Conservation (phyloP, 2,113 vertebrate genomes). For the Plestiodon gilberti region DNA sequence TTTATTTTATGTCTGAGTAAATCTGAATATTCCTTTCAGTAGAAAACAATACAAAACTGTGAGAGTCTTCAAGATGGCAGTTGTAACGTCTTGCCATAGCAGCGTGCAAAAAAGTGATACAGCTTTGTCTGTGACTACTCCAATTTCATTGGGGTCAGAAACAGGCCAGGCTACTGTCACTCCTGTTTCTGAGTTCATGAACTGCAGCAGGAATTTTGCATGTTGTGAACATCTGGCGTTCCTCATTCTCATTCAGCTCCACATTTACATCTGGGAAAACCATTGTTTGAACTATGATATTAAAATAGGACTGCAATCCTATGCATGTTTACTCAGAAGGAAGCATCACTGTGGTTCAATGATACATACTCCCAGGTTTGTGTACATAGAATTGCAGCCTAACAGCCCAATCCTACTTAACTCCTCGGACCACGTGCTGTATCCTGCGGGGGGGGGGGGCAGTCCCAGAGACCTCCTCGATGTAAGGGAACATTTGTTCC, state of each 20-base stretch:
- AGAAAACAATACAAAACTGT: background rate
- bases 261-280: slow-evolving; percentile 54
- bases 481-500: no score
- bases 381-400: no score
- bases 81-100: slow-evolving; percentile 4
- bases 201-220: slow-evolving; percentile 61
- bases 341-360: no score
- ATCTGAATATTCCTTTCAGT: background rate
- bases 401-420: no score
- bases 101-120: background rate
- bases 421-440: no score
- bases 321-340: no score
- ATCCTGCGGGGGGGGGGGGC: no score
- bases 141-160: slow-evolving; percentile 40
- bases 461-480: no score
- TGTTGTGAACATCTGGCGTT: slow-evolving; percentile 59
- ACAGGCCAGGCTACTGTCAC: slow-evolving; percentile 7
- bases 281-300: slow-evolving; percentile 41
- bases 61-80: slow-evolving; percentile 18
- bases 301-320: slow-evolving; percentile 50
- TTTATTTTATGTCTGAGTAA: background rate
- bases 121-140: background rate
- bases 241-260: slow-evolving; percentile 41
- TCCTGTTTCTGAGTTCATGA: slow-evolving; percentile 64
- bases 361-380: no score